Evolutionary conservation across 2,888 invertebrate genomes (phyloP), one percentile per base, ranked within the genome.

Genomic region (Perizoma affinitatum): DNA sequence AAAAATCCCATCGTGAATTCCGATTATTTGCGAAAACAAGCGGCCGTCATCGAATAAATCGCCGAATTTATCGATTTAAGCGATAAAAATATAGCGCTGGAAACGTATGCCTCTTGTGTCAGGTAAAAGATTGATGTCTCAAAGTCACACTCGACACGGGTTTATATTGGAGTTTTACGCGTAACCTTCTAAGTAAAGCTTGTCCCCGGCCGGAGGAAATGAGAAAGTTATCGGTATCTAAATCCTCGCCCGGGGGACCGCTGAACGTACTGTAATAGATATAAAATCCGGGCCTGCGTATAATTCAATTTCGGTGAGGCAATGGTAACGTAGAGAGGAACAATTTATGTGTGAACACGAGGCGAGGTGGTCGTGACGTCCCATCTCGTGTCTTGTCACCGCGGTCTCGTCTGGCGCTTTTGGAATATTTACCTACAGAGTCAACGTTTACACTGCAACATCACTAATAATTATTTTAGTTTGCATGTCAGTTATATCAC

Each of bases 201-300:
- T 71, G 73, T 74, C 75, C 74, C 75, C 79, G 79, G 78, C 82
- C 82, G 80, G 67, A 87, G 90, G 90, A 91, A 90, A 90, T 90
- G 89, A 87, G 87, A 88, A 90, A 87, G 88, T 90, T 90, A 90
- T 89, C 90, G 84, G 82, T 85, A 83, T 85, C 87, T 85, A 87
- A 90, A 90, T 86, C 89, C 86, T 82, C 75, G 76, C 85, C 83
- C 83, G 72, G 73, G 86, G 87, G 87, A 82, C 84, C 78, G 85
- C 76, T 80, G 81, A 84, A 77, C 83, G 85, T 83, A 84, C 83
- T 84, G 83, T 87, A 87, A 89, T 88, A 90, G 87, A 89, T 90
- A 88, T 88, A 89, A 89, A 90, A 90, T 86, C 87, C 87, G 80
- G 80, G 73, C 80, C 76, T 86, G 80, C 77, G 89, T 84, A 83